Evolutionary conservation across 92 coral and sea anemone genomes (phyloP).

Genomic region (Zoanthus sociatus): DNA sequence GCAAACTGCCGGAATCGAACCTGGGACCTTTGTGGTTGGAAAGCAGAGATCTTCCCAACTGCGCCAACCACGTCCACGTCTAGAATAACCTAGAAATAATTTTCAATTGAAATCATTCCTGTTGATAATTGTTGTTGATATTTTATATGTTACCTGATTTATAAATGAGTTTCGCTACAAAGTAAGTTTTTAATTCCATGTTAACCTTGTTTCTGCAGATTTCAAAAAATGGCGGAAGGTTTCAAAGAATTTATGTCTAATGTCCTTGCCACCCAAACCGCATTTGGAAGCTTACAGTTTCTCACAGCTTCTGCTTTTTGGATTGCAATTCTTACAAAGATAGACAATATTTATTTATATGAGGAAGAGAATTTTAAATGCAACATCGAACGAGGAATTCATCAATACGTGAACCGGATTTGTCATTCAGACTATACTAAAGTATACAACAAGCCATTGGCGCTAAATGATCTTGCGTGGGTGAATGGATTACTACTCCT

Average conservation of each 20-base stretch:
- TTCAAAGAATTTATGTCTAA: constrained; percentile 44
- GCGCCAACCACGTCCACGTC: too few relatives aligned
- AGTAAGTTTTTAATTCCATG: background rate
- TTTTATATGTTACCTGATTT: background rate
- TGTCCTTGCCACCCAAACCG: constrained; percentile 45
- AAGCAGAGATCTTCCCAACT: too few relatives aligned
- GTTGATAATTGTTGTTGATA: too few relatives aligned
- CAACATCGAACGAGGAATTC: constrained; percentile 15
- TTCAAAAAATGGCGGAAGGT: constrained; percentile 32
- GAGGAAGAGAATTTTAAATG: constrained; percentile 43
- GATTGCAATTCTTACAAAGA: constrained; percentile 34
- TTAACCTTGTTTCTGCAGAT: constrained; percentile 12
- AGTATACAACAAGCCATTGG: constrained; percentile 30
- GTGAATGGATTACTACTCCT: constrained; percentile 24
- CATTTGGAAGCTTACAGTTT: constrained; percentile 42
- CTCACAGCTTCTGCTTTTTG: constrained; percentile 32
- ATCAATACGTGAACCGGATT: constrained; percentile 39
- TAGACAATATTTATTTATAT: constrained; percentile 23
- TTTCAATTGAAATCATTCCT: too few relatives aligned
- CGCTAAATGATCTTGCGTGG: constrained; percentile 36
- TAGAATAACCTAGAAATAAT: too few relatives aligned
- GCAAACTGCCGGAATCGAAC: too few relatives aligned
- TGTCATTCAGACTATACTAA: constrained; percentile 42
- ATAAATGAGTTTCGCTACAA: background rate
- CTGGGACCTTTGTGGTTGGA: too few relatives aligned